A percentile compares a stretch with the other conserved stretches of the same genome.
These are phyloP conservation scores for Apamea anceps DNA, from an alignment of 2,888 invertebrate genomes.

Conservation along the genomic window DNA sequence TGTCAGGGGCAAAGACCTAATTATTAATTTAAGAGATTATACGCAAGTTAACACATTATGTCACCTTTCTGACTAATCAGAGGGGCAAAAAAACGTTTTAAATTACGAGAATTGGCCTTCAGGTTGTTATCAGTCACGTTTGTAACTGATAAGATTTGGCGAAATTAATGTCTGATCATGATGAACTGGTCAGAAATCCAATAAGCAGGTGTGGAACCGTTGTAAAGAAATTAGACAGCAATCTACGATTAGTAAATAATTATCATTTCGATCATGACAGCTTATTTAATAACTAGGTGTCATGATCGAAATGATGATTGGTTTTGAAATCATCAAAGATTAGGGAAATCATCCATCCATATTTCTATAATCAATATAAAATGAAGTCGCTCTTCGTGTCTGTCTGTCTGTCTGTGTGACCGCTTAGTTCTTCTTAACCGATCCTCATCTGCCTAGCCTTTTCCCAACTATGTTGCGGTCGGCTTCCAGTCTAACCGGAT, in stretches of 20 bases:
- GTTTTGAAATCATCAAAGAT: not conserved
- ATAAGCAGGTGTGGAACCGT: too few relatives aligned
- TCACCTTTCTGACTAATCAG: slow-evolving; percentile 29
- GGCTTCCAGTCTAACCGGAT: too few relatives aligned
- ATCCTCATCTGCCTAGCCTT: too few relatives aligned
- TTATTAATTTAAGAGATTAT: not conserved
- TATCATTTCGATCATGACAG: not conserved
- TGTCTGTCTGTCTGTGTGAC: too few relatives aligned
- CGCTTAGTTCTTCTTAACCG: too few relatives aligned
- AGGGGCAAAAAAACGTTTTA: too few relatives aligned
- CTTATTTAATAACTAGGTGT: not conserved
- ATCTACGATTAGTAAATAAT: not conserved
- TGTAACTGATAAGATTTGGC: slow-evolving; percentile 12
- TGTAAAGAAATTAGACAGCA: not conserved
- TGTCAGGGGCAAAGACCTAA: slow-evolving; percentile 17
- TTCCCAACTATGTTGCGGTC: too few relatives aligned
- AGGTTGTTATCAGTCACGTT: slow-evolving; percentile 42
- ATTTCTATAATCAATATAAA: too few relatives aligned
- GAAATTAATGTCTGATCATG: slow-evolving; percentile 4
- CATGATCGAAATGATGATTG: not conserved
- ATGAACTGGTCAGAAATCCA: not conserved
- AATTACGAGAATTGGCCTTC: too few relatives aligned
- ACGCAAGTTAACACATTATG: slow-evolving; percentile 28
- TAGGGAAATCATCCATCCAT: not conserved
- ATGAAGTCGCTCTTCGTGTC: too few relatives aligned